A percentile compares a stretch with the other conserved stretches of the same genome.
Conservation (phyloP, 1,140 invertebrate species). For the Ceratosolen fusciceps region DNA sequence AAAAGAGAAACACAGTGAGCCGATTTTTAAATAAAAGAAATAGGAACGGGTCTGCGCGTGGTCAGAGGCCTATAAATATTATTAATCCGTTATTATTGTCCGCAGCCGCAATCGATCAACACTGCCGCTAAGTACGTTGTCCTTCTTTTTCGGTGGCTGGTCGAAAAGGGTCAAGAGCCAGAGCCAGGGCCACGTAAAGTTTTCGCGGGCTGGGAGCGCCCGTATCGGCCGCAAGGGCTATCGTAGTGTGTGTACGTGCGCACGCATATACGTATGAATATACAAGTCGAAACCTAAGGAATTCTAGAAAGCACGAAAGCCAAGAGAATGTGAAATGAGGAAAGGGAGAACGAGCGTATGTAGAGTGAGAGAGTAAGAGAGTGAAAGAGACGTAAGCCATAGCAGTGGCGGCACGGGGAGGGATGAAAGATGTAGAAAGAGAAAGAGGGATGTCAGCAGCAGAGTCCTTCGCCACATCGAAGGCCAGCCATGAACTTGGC, state of each 20-base stretch:
- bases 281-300: neutral
- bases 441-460: neutral
- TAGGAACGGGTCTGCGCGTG: neutral
- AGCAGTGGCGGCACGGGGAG: too few relatives aligned
- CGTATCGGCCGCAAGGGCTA: neutral
- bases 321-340: neutral
- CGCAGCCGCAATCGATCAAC: slow-evolving; percentile 5
- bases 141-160: neutral
- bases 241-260: neutral
- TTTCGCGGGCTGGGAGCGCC: neutral
- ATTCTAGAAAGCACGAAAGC: slow-evolving; percentile 33
- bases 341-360: too few relatives aligned
- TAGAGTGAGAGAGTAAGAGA: neutral
- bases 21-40: too few relatives aligned
- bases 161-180: slow-evolving; percentile 5
- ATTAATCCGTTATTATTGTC: neutral
- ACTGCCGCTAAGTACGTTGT: neutral
- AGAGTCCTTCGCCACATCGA: slow-evolving; percentile 3
- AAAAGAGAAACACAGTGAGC: too few relatives aligned
- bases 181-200: neutral
- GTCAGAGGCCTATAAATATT: slow-evolving; percentile 9
- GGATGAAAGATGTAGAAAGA: too few relatives aligned
- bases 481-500: slow-evolving; percentile 45
- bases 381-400: neutral
- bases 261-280: neutral